A percentile compares a stretch with the other conserved stretches of the same genome.
These are phyloP conservation scores for Siphamia tubifer DNA, from an alignment of 2,113 vertebrate genomes.

Conservation along the genomic window DNA sequence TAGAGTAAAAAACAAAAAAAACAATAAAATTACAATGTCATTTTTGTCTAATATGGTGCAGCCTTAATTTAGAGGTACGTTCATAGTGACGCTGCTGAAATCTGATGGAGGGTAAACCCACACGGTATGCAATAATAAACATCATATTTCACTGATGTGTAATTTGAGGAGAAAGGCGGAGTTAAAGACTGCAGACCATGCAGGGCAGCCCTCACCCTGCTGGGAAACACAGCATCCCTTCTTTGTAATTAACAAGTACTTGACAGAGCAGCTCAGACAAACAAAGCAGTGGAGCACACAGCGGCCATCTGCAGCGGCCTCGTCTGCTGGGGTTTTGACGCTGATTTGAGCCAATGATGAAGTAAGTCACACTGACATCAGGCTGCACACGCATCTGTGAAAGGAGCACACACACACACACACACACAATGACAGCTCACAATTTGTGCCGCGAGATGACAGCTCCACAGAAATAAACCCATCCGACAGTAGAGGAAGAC, in stretches of 20 bases:
- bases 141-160: conserved; percentile 20
- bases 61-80: too few species aligned
- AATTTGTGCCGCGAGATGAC: conserved; percentile 54
- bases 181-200: conserved; percentile 12
- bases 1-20: too few species aligned
- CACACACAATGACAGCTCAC: conserved; percentile 17
- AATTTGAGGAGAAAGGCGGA: conserved; percentile 1
- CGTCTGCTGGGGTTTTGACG: conserved; percentile 46
- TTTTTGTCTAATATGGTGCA: too few species aligned
- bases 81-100: background rate
- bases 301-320: conserved; percentile 51
- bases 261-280: conserved; percentile 48
- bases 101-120: background rate
- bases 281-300: conserved; percentile 38
- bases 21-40: too few species aligned
- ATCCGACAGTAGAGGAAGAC: conserved; percentile 13
- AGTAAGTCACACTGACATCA: conserved; percentile 54
- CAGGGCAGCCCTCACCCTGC: conserved; percentile 22
- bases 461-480: conserved; percentile 16
- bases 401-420: conserved; percentile 16
- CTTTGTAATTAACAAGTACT: conserved; percentile 55
- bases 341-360: conserved; percentile 68
- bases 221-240: conserved; percentile 23
- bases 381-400: conserved; percentile 36
- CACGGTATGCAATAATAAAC: conserved; percentile 26